Evolutionary conservation across 2,888 invertebrate genomes (phyloP), one percentile per base, ranked within the genome.

Genomic region (Notodonta ziczac): DNA sequence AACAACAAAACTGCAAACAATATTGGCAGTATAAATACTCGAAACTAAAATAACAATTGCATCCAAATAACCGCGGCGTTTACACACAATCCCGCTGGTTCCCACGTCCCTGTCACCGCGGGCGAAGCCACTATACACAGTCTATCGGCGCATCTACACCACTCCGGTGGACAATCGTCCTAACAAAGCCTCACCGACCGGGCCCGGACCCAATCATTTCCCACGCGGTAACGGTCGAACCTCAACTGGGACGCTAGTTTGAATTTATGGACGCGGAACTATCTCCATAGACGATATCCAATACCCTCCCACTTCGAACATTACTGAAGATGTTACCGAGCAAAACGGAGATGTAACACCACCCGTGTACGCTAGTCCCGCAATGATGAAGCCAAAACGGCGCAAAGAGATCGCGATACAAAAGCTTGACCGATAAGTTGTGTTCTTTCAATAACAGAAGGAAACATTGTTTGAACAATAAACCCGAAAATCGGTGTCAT

Each of bases 171-270:
- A 93, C 93, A 93, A 90, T 92, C 91, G 89, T 88, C 91, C 89
- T 91, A 93, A 93, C 93, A 93, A 93, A 93, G 92, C 88, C 84
- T 87, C 83, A 83, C 88, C 87, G 87, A 79, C 83, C 78, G 80
- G 76, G 81, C 80, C 81, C 81, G 83, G 88, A 83, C 87, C 89
- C 90, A 89, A 90, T 90, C 89, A 89, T 90, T 92, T 93, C 93
- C 93, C 93, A 93, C 93, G 93, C 88, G 89, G 87, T 93, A 93
- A 92, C 93, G 92, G 93, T 90, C 85, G 84, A 80, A 76, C 83
- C 85, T 85, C 86, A 86, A 86, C 85, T 82, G 82, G 82, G 86
- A 89, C 87, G 86, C 88, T 86, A 89, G 86, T 87, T 87, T 88
- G 87, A 87, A 90, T 87, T 88, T 86, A 89, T 87, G 86, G 85